These are phyloP conservation scores for Liopterus haemorrhoidalis DNA, from an alignment of 2,888 invertebrate species.

Conservation along the genomic window DNA sequence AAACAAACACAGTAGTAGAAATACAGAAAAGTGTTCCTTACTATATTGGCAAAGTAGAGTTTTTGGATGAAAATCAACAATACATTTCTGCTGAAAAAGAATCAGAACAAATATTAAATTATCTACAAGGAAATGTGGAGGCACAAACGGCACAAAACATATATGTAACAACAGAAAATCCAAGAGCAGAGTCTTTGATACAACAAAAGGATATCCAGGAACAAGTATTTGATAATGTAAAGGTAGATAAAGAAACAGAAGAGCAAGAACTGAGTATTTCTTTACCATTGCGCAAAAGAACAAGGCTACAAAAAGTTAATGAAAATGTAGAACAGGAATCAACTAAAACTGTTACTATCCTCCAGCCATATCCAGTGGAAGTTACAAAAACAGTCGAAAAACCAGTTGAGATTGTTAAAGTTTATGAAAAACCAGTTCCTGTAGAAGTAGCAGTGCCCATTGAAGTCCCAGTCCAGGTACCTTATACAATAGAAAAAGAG, in stretches of 20 bases:
- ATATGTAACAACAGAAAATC: no score
- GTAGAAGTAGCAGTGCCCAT: conserved; percentile 44
- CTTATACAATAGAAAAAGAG: conserved; percentile 36
- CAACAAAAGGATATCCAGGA: conserved; percentile 6
- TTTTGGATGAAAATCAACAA: conserved; percentile 43
- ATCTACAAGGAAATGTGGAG: no score
- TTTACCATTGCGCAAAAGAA: no score
- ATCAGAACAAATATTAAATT: conserved; percentile 7
- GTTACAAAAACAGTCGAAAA: conserved; percentile 46
- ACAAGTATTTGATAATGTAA: conserved; percentile 5
- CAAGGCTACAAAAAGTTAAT: conserved; percentile 35
- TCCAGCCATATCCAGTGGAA: conserved; percentile 48
- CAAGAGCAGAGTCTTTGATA: conserved; percentile 16
- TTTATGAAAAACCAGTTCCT: conserved; percentile 47
- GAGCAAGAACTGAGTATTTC: no score
- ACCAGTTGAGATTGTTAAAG: conserved; percentile 49
- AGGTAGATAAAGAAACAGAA: conserved; percentile 14
- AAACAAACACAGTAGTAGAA: conserved; percentile 53
- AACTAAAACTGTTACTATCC: conserved; percentile 35
- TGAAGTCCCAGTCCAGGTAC: conserved; percentile 47
- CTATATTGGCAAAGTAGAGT: conserved; percentile 47
- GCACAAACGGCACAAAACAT: no score
- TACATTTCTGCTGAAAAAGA: conserved; percentile 38
- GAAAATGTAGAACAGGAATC: conserved; percentile 47
- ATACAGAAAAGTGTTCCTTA: conserved; percentile 59